Evolutionary conservation across 2,888 invertebrate species (phyloP).

Genomic region (Meghimatium bilineatum): DNA sequence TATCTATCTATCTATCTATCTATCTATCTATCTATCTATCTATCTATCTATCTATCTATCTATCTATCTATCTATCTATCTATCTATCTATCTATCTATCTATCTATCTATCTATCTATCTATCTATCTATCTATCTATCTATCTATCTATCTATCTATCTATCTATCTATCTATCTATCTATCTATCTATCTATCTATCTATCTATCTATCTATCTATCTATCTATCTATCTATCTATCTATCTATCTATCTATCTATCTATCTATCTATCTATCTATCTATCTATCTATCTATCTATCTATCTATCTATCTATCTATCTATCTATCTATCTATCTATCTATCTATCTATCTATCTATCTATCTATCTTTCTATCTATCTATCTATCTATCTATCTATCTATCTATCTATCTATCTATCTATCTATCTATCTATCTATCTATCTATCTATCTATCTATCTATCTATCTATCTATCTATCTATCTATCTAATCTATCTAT

Average conservation of each 20-base stretch:
- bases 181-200: slow-evolving; percentile 4
- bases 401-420: background rate
- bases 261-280: slow-evolving; percentile 20
- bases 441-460: slow-evolving; percentile 14
- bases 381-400: background rate
- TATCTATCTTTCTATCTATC: too few relatives aligned
- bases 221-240: background rate
- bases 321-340: slow-evolving; percentile 27
- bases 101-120: slow-evolving; percentile 27
- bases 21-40: slow-evolving; percentile 17
- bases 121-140: slow-evolving; percentile 27
- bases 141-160: slow-evolving; percentile 1
- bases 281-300: slow-evolving; percentile 27
- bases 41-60: background rate
- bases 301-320: slow-evolving; percentile 27
- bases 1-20: slow-evolving; percentile 21
- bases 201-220: background rate
- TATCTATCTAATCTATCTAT: too few relatives aligned
- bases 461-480: too few relatives aligned
- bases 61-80: background rate
- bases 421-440: slow-evolving; percentile 35
- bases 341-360: too few relatives aligned
- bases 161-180: slow-evolving; percentile 17
- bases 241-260: slow-evolving; percentile 13
- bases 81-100: background rate